These are phyloP conservation scores for Fulmarus glacialis DNA, from an alignment of 2,113 vertebrate species.

Conservation along the genomic window DNA sequence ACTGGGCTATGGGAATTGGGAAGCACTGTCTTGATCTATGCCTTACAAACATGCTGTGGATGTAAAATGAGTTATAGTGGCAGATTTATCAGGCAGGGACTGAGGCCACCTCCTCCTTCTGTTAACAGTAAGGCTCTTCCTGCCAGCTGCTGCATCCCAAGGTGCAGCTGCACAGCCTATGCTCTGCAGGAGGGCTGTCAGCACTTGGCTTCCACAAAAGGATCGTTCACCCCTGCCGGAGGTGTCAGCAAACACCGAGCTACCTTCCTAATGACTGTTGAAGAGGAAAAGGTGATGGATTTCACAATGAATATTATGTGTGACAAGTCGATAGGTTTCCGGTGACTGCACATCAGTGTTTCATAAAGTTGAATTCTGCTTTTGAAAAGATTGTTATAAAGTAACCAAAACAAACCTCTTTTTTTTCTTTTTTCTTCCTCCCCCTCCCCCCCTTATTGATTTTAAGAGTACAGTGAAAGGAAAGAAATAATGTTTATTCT, in stretches of 20 bases:
- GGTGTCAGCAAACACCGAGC: not conserved
- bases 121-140: not conserved
- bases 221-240: rapidly evolving
- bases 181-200: not conserved
- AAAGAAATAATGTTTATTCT: not conserved
- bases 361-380: not conserved
- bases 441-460: not conserved
- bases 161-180: not conserved
- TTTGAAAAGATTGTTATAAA: not conserved
- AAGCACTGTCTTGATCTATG: not conserved
- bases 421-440: too few species aligned
- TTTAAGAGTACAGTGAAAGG: not conserved
- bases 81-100: not conserved
- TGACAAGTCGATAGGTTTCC: not conserved
- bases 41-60: not conserved
- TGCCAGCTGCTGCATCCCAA: not conserved
- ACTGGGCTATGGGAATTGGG: not conserved
- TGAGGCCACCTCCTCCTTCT: not conserved
- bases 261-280: not conserved
- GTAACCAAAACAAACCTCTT: not conserved
- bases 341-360: not conserved
- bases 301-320: not conserved
- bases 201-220: not conserved
- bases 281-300: not conserved
- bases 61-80: not conserved